A percentile compares a stretch with the other conserved stretches of the same genome.
Evolutionary conservation across 1,140 invertebrate species (phyloP).

Genomic region (Saccostrea cuccullata): DNA sequence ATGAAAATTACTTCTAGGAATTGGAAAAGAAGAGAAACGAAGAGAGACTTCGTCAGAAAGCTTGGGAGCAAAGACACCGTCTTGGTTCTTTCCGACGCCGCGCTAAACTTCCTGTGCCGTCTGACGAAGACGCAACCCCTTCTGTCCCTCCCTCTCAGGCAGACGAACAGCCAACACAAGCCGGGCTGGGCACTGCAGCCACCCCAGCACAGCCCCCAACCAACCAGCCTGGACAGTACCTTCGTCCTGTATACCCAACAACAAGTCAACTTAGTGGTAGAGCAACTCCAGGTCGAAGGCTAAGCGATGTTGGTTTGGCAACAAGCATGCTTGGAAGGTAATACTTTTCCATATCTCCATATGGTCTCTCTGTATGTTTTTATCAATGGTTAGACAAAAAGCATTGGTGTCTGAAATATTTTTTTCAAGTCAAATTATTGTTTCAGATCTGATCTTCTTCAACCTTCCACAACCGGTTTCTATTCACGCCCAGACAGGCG

Average conservation of each 20-base stretch:
- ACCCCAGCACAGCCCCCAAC: neutral
- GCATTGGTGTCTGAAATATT: neutral
- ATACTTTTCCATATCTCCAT: neutral
- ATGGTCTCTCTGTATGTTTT: neutral
- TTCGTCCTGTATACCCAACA: constrained; percentile 51
- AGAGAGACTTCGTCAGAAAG: constrained; percentile 73
- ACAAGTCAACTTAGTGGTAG: constrained; percentile 31
- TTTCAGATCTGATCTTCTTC: constrained; percentile 48
- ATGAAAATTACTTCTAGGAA: constrained; percentile 61
- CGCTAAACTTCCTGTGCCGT: constrained; percentile 65
- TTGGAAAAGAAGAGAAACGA: constrained; percentile 73
- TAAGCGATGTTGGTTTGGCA: constrained; percentile 57
- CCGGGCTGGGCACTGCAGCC: constrained; percentile 1
- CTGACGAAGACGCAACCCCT: constrained; percentile 58
- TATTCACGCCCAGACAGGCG: constrained; percentile 50
- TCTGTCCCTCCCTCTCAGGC: constrained; percentile 41
- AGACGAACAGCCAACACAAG: constrained; percentile 48
- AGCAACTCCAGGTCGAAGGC: constrained; percentile 54
- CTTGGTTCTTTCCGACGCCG: constrained; percentile 71
- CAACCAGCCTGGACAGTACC: constrained; percentile 55
- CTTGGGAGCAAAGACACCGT: constrained; percentile 75
- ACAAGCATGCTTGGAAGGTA: constrained; percentile 54
- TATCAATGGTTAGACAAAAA: neutral
- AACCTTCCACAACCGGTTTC: constrained; percentile 24
- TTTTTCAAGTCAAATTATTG: neutral